Base-by-base conservation (phyloP, 2,888 invertebrate genomes). In the Brenthis hecate region DNA sequence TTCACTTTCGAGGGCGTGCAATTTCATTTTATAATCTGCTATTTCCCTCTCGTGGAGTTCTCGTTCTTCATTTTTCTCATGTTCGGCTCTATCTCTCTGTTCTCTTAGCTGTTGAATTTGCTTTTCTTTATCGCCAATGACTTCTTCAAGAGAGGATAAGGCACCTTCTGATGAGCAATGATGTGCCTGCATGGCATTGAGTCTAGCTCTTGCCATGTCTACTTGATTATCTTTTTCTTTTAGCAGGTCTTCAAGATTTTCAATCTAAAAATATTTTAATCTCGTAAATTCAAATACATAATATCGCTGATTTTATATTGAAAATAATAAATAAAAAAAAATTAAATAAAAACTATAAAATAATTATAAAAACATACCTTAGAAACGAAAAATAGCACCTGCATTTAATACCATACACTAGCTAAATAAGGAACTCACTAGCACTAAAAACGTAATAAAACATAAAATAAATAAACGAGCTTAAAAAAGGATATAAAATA, bases 211-310 rank as follows among this genome's bases (percentile, higher is more conserved):
- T 1, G 98, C 97, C 96, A 98, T 97, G 80, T 98, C 98, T 66
- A 99, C 97, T 94, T 99, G 99, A 89, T 98, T 98, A 85, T 99
- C 99, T 92, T 99, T 99, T 86, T 99, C 99, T 90, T 98, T 98
- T 64, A 99, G 94, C 65, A 98, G 94, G 83, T 99, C 99, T 93
- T 99, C 99, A 74, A 99, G 93, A 86, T 98, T 99, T 92, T 99
- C 99, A 83, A 99, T 97, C 98, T 99, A 87, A 78, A 92, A 91
- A 74, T 50, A 68, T 56, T 28, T 32, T 16, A n/a, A 13, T 23
- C 6, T 56, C n/a, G n/a, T 61, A 19, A 48, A 55, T 3, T 70
- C 56, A 68, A 68, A 53, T 32, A 19, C 8, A 16, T 13, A 36
- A 2, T 16, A 0, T 53, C 11, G 58, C 69, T 57, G 65, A 76